Conservation (phyloP, 2,888 invertebrate genomes). For the Ectemnius cavifrons region DNA sequence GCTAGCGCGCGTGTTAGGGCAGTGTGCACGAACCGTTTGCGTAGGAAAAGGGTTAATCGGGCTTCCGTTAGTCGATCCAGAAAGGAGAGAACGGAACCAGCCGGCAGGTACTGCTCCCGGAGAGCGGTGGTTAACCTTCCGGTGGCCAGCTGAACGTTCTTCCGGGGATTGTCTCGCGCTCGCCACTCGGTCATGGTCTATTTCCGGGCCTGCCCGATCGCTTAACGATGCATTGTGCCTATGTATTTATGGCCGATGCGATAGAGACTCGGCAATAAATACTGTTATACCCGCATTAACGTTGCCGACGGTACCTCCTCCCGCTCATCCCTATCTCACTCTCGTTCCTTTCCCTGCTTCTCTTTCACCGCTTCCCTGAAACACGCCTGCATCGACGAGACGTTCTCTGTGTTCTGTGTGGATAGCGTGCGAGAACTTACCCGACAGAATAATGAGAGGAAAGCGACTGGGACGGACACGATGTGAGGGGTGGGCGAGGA, state of each 20-base stretch:
- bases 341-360: not conserved
- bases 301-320: slow-evolving; percentile 51
- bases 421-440: slow-evolving; percentile 26
- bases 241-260: slow-evolving; percentile 72
- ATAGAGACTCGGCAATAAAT: slow-evolving; percentile 65
- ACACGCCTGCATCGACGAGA: no score
- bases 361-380: not conserved
- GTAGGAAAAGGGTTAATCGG: slow-evolving; percentile 24
- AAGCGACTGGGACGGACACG: slow-evolving; percentile 11
- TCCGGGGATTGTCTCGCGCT: slow-evolving; percentile 73
- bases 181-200: slow-evolving; percentile 69
- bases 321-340: not conserved
- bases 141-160: slow-evolving; percentile 63
- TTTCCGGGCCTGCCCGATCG: slow-evolving; percentile 67
- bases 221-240: slow-evolving; percentile 75
- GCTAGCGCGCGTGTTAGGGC: not conserved
- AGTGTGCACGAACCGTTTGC: slow-evolving; percentile 29
- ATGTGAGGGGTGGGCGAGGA: no score
- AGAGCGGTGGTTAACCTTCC: slow-evolving; percentile 64
- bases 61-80: slow-evolving; percentile 46
- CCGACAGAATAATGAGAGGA: slow-evolving; percentile 52
- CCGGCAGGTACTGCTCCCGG: slow-evolving; percentile 34
- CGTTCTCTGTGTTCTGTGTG: slow-evolving; percentile 46
- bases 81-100: slow-evolving; percentile 10
- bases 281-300: slow-evolving; percentile 66